A percentile compares a stretch with the other conserved stretches of the same genome.
phyloP scores from a whole-genome alignment of 2,797 vertebrate species.

The Monodelphis domestica region DNA sequence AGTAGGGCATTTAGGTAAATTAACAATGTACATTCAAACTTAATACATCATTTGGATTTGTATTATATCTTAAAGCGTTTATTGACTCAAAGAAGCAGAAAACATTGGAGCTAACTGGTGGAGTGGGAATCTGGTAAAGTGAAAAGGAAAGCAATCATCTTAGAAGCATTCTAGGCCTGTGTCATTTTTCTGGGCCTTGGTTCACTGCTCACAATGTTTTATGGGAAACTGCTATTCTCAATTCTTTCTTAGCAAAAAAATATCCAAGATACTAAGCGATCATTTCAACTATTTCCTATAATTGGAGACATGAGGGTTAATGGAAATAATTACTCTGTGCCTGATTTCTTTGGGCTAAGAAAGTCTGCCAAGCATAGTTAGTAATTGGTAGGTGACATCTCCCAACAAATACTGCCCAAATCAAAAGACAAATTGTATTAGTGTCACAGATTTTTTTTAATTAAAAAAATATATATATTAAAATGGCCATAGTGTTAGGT shows the following conservation, averaged over 20 bases:
- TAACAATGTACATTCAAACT: slow-evolving; percentile 1
- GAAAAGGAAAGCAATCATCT: neutral
- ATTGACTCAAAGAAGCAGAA: neutral
- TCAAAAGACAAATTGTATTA: slow-evolving; percentile 29
- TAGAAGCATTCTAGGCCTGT: neutral
- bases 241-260: slow-evolving; percentile 26
- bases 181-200: neutral
- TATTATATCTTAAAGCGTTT: neutral
- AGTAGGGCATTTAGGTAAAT: slow-evolving; percentile 20
- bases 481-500: slow-evolving; percentile 35
- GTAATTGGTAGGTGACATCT: slow-evolving; percentile 27
- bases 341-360: neutral
- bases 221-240: slow-evolving; percentile 28
- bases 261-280: slow-evolving; percentile 17
- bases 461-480: slow-evolving; percentile 30
- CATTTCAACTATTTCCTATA: neutral
- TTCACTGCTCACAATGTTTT: slow-evolving; percentile 3
- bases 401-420: slow-evolving; percentile 55
- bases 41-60: slow-evolving; percentile 3
- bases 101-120: neutral
- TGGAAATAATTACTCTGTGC: slow-evolving; percentile 29
- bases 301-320: neutral
- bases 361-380: neutral
- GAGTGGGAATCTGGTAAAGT: neutral
- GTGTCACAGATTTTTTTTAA: slow-evolving; percentile 54